These are phyloP conservation scores for Epistrophe eligans DNA, from an alignment of 2,888 invertebrate genomes.

Conservation along the genomic window DNA sequence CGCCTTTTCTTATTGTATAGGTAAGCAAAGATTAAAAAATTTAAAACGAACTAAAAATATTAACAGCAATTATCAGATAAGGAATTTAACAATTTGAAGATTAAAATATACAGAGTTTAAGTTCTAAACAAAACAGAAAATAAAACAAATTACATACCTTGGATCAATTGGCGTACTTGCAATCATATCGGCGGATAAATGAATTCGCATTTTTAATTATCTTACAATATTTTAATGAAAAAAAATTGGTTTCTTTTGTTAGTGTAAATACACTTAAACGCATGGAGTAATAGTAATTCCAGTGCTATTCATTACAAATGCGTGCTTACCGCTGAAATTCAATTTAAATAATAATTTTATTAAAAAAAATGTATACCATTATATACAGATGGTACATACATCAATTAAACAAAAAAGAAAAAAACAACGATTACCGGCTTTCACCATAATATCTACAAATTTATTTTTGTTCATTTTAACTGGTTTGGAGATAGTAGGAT, in stretches of 20 bases:
- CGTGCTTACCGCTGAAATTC: not conserved
- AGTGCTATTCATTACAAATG: not conserved
- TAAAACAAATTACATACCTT: constrained; percentile 78
- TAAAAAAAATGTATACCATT: not conserved
- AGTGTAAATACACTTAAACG: constrained; percentile 11
- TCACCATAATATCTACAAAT: constrained; percentile 46
- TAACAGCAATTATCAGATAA: not conserved
- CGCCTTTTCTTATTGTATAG: not conserved
- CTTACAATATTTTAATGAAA: constrained; percentile 6
- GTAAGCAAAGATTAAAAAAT: not conserved
- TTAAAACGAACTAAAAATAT: not conserved
- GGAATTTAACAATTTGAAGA: not conserved
- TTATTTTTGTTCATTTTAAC: constrained; percentile 21
- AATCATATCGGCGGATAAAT: constrained; percentile 79
- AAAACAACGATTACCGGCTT: constrained; percentile 17
- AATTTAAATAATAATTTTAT: not conserved
- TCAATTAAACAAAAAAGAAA: constrained; percentile 23
- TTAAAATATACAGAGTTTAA: no score
- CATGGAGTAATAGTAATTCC: not conserved
- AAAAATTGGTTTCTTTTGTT: not conserved
- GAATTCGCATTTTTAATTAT: constrained; percentile 78
- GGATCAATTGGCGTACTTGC: constrained; percentile 79
- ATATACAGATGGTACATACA: not conserved
- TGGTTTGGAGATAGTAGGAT: not conserved
- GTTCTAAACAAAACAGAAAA: not conserved